Percentiles rank a stretch among this genome's conserved stretches.
Evolutionary conservation across 1,140 invertebrate genomes (phyloP).

Genomic region (Drosophila nannoptera): DNA sequence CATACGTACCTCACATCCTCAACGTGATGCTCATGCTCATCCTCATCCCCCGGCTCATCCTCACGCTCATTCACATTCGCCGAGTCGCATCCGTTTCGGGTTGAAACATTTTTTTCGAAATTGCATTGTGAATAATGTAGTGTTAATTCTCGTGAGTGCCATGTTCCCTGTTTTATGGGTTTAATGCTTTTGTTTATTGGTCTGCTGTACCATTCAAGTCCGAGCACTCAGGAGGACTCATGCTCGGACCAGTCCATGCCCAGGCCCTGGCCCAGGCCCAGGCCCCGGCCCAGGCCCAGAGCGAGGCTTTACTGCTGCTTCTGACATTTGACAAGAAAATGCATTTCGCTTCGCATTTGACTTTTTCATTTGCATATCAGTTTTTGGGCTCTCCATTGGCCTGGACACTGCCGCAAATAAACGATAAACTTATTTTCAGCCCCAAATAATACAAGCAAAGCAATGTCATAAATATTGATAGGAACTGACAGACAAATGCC

Average conservation of each 20-base stretch:
- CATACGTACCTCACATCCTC: conserved; percentile 1
- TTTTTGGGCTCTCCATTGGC: conserved; percentile 5
- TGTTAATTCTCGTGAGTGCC: conserved; percentile 77
- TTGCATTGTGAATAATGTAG: conserved; percentile 77
- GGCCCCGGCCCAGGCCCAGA: not conserved
- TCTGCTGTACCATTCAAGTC: conserved; percentile 55
- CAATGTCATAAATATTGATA: conserved; percentile 53
- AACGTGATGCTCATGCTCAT: no score
- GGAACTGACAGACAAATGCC: conserved; percentile 32
- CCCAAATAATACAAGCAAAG: conserved; percentile 49
- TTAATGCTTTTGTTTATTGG: conserved; percentile 78
- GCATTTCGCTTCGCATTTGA: conserved; percentile 49
- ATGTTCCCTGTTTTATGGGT: conserved; percentile 76
- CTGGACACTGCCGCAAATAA: conserved; percentile 51
- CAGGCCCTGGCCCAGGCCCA: not conserved
- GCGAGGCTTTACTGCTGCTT: conserved; percentile 22
- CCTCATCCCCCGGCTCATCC: no score
- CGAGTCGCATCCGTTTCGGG: conserved; percentile 49
- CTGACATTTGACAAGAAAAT: conserved; percentile 71
- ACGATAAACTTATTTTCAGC: conserved; percentile 48
- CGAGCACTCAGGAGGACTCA: conserved; percentile 8
- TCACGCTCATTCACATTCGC: conserved; percentile 31
- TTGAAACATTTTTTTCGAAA: conserved; percentile 71
- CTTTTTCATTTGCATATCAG: conserved; percentile 4
- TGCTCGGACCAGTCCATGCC: not conserved